These are phyloP conservation scores for Dicyrtoma fusca DNA, from an alignment of 2,888 invertebrate species.

Conservation along the genomic window DNA sequence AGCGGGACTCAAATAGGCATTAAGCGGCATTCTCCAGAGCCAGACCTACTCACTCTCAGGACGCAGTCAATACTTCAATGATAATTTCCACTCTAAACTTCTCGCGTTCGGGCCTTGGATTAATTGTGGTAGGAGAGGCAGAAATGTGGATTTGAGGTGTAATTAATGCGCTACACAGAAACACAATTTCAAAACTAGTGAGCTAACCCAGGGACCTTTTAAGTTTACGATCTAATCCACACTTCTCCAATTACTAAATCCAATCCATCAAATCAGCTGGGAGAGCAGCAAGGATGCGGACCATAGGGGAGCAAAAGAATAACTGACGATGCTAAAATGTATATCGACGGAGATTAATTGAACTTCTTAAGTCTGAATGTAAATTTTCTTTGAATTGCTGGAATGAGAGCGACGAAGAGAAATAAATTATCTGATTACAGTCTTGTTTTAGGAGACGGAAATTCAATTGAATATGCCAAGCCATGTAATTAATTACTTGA, in stretches of 20 bases:
- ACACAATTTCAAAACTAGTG: conserved; percentile 5
- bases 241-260: not conserved
- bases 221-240: too few species aligned
- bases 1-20: too few species aligned
- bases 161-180: not conserved
- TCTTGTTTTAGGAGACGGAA: not conserved
- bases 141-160: not conserved
- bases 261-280: conserved; percentile 1
- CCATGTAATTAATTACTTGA: too few species aligned
- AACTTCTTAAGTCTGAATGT: too few species aligned
- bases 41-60: too few species aligned
- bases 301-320: too few species aligned
- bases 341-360: too few species aligned
- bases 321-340: too few species aligned
- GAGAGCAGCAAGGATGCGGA: not conserved
- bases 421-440: conserved; percentile 24
- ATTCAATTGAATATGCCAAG: not conserved
- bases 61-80: not conserved
- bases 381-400: too few species aligned
- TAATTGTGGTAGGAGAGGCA: too few species aligned
- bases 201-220: too few species aligned
- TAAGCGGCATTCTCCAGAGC: too few species aligned
- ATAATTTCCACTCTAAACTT: not conserved
- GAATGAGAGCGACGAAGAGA: conserved; percentile 9
- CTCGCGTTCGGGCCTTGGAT: not conserved